phyloP scores from a whole-genome alignment of 2,888 invertebrate species.

The Habrosyne pyritoides region DNA sequence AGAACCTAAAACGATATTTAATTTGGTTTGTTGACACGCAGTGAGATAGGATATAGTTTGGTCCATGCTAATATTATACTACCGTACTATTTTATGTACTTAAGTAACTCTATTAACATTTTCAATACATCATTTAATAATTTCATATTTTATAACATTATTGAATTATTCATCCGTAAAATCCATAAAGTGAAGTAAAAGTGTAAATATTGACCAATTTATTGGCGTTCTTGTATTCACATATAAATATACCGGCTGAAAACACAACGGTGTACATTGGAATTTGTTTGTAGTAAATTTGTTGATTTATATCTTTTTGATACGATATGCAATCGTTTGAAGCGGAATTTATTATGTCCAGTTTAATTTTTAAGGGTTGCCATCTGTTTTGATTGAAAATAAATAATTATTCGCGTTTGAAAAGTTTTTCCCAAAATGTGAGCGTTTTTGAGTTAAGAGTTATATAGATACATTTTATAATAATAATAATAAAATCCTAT shows the following conservation, averaged over 20 bases:
- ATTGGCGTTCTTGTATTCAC: background rate
- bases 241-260: background rate
- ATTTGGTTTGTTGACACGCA: too few relatives aligned
- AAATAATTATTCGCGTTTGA: too few relatives aligned
- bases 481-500: too few relatives aligned
- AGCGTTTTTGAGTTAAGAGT: too few relatives aligned
- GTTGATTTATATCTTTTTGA: constrained; percentile 46
- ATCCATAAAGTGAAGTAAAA: constrained; percentile 1
- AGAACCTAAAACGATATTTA: too few relatives aligned
- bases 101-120: background rate
- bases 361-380: background rate
- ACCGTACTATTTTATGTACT: background rate
- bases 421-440: too few relatives aligned
- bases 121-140: too few relatives aligned
- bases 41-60: too few relatives aligned
- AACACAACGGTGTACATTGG: constrained; percentile 5
- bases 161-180: background rate
- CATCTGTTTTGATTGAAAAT: background rate
- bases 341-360: constrained; percentile 43
- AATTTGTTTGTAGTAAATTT: constrained; percentile 27
- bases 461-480: too few relatives aligned
- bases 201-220: constrained; percentile 12
- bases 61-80: too few relatives aligned
- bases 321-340: constrained; percentile 44
- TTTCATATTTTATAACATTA: background rate